Evolutionary conservation across 2,888 invertebrate genomes (phyloP).

Genomic region (Calameuta idolon): DNA sequence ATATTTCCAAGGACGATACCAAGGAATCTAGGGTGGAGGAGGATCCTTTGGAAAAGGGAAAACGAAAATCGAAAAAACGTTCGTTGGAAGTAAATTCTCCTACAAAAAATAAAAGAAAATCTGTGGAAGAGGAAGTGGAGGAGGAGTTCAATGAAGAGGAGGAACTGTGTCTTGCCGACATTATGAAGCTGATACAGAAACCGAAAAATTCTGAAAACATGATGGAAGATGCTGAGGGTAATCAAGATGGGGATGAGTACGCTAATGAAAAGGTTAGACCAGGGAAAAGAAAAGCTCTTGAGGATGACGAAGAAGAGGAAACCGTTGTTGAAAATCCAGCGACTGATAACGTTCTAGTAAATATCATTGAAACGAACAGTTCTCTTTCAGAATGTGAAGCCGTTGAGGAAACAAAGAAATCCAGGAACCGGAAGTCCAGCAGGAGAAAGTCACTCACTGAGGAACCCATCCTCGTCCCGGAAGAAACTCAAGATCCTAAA

Average conservation of each 20-base stretch:
- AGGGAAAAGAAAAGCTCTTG: constrained; percentile 43
- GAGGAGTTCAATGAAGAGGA: constrained; percentile 33
- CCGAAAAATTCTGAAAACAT: constrained; percentile 26
- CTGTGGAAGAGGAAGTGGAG: constrained; percentile 37
- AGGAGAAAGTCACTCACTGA: background rate
- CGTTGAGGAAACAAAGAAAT: background rate
- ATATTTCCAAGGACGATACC: background rate
- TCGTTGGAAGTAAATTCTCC: constrained; percentile 47
- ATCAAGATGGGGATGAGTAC: constrained; percentile 16
- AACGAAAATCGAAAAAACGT: constrained; percentile 48
- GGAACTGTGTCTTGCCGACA: constrained; percentile 50
- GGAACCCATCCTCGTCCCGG: background rate
- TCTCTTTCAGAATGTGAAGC: background rate
- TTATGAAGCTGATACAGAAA: constrained; percentile 52
- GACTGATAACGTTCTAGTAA: background rate
- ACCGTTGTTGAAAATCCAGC: background rate
- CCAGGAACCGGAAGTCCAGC: constrained; percentile 5
- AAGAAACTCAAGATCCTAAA: background rate
- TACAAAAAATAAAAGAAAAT: constrained; percentile 51
- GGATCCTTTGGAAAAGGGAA: constrained; percentile 12
- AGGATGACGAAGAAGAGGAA: constrained; percentile 30
- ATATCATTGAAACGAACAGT: background rate
- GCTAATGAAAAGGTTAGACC: constrained; percentile 25
- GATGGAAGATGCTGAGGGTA: constrained; percentile 12
- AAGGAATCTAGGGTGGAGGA: constrained; percentile 8